Evolutionary conservation across 2,888 invertebrate genomes (phyloP).

Genomic region (Physocephala rufipes): DNA sequence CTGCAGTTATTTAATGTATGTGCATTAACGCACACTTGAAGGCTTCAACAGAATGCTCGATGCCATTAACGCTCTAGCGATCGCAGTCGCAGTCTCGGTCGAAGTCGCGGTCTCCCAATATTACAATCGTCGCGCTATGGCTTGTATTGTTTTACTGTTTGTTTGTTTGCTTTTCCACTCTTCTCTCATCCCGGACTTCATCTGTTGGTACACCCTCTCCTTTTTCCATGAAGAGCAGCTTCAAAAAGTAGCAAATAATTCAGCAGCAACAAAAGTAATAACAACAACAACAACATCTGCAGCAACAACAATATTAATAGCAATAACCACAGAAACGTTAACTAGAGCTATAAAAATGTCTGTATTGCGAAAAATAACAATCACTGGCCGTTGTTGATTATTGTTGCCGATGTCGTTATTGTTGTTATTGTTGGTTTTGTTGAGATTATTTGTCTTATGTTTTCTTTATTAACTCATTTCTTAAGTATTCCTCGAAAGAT

Average conservation of each 20-base stretch:
- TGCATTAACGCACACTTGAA: too few species aligned
- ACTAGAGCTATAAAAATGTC: conserved; percentile 1
- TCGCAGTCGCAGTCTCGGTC: background rate
- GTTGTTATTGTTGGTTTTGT: background rate
- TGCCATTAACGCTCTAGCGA: background rate
- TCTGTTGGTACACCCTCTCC: too few species aligned
- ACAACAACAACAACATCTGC: background rate
- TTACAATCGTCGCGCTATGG: background rate
- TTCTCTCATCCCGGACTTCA: background rate
- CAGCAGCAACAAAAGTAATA: background rate
- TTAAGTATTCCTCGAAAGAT: conserved; percentile 18
- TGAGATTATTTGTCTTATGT: background rate
- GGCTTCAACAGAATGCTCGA: background rate
- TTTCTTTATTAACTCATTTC: conserved; percentile 10
- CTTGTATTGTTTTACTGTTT: background rate
- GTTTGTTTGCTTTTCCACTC: background rate
- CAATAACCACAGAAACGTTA: background rate
- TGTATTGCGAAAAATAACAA: background rate
- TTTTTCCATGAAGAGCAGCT: background rate
- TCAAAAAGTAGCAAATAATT: background rate
- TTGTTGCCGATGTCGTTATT: background rate
- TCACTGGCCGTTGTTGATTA: background rate
- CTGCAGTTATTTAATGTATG: too few species aligned
- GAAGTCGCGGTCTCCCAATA: too few species aligned
- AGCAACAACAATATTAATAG: background rate